Evolutionary conservation across 2,888 invertebrate genomes (phyloP), one percentile per base, ranked within the genome.

Genomic region (Latrodectus elegans): DNA sequence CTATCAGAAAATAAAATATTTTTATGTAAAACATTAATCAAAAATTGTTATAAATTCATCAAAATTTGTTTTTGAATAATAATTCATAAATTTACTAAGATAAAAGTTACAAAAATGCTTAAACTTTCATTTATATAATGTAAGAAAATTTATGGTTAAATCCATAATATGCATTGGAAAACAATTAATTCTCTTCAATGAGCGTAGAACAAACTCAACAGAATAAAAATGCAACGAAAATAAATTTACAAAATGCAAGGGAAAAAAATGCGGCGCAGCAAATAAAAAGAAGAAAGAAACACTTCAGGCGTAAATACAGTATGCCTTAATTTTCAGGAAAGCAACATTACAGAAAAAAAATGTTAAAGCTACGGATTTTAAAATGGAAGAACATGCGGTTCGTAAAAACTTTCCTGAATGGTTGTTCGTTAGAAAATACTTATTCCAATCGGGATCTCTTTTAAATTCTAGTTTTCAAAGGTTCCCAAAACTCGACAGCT

Each of bases 341-440:
- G 68, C 49, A 74, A 70, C 53, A 17, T 22, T 12, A 53, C 74
- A 55, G 53, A 75, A 82, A 74, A 75, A 75, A 82, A 75, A 60
- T 70, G 55, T 67, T 52, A 75, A 74, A 82, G 53, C 55, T 82
- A 51, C 68, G 67, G 67, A 65, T 74, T 81, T 81, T 26, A 81
- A 81, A 74, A 22, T 49, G 52, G 38, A 55, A 53, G 60, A 77
- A 78, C 52, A 84, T 77, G 78, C 67, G 84, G 84, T 76, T 38
- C 75, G 26, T 6, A 14, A 75, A 55, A 38, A 38, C 38, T 26
- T 49, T 26, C 49, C 51, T 55, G 64, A 64, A 78, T 38, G 60
- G 60, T 75, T 75, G 52, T 78, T 67, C 77, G 77, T 84, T 78
- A 67, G 74, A 84, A 84, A 77, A 71, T 84, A 84, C 78, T 84